Conservation (phyloP, 2,797 vertebrate species). For the Danio tinwini region DNA sequence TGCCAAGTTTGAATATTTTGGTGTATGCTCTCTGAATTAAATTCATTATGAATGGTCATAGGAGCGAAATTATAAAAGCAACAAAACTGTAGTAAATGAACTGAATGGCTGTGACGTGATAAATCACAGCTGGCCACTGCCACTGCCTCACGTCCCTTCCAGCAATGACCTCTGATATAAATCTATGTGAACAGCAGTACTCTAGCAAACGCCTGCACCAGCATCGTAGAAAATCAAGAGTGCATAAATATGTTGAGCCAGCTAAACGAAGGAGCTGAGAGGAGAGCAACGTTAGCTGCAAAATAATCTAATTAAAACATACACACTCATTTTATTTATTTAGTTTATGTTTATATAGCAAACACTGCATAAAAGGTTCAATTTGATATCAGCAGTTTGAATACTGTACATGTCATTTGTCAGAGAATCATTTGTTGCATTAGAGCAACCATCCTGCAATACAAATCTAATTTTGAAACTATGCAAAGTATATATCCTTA, state of each 20-base stretch:
- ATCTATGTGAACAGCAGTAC: conserved; percentile 39
- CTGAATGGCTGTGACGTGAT: conserved; percentile 1
- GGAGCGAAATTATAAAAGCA: conserved; percentile 17
- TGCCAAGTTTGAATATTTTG: neutral
- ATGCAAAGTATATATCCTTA: no score
- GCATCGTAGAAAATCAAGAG: conserved; percentile 14
- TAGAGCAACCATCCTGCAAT: no score
- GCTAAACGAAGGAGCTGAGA: conserved; percentile 13
- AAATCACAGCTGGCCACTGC: conserved; percentile 40
- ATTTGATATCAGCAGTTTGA: no score
- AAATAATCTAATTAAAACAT: conserved; percentile 18
- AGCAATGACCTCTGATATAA: conserved; percentile 19
- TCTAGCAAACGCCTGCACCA: conserved; percentile 25
- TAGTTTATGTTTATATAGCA: no score
- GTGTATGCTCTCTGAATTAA: neutral
- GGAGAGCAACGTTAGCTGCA: neutral
- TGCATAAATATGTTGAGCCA: conserved; percentile 32
- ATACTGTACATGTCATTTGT: no score
- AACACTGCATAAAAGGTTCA: no score
- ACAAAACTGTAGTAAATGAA: neutral
- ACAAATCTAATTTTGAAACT: no score
- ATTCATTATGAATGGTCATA: neutral
- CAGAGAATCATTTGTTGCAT: no score
- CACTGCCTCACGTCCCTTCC: conserved; percentile 1
- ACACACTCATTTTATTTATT: neutral